Conservation (phyloP, 2,888 invertebrate species). For the Phragmatobia fuliginosa region DNA sequence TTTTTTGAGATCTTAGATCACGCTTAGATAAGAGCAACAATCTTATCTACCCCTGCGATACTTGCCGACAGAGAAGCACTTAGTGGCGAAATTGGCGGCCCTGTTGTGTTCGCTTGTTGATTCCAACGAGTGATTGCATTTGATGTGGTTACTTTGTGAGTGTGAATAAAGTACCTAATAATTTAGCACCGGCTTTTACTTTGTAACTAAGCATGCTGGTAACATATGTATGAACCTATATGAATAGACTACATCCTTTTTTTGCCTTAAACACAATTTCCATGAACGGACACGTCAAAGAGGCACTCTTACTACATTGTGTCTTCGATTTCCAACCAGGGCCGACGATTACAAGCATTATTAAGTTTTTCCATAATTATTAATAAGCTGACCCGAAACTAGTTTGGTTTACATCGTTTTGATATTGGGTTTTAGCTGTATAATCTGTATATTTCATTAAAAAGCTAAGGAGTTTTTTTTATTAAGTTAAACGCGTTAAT, state of each 20-base stretch:
- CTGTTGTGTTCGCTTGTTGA: not conserved
- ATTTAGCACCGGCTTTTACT: too few species aligned
- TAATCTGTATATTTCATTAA: too few species aligned
- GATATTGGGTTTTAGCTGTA: too few species aligned
- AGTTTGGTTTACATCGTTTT: too few species aligned
- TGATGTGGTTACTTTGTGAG: not conserved
- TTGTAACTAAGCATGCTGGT: too few species aligned
- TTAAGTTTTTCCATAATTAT: too few species aligned
- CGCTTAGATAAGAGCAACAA: slow-evolving; percentile 33
- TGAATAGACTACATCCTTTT: not conserved
- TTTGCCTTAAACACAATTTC: not conserved
- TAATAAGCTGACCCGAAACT: too few species aligned
- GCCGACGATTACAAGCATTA: not conserved
- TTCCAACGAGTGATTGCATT: not conserved
- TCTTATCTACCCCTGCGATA: slow-evolving; percentile 18
- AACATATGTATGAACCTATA: too few species aligned
- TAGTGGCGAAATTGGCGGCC: slow-evolving; percentile 1
- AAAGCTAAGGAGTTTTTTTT: too few species aligned
- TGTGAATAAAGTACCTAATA: not conserved
- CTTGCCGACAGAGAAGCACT: slow-evolving; percentile 31
- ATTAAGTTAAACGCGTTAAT: too few species aligned
- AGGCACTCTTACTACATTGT: not conserved
- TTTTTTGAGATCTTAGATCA: slow-evolving; percentile 32
- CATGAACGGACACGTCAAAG: not conserved
- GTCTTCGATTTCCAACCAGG: not conserved